Base-by-base conservation (phyloP, 2,797 vertebrate genomes). In the Hozukius guyotensis region DNA sequence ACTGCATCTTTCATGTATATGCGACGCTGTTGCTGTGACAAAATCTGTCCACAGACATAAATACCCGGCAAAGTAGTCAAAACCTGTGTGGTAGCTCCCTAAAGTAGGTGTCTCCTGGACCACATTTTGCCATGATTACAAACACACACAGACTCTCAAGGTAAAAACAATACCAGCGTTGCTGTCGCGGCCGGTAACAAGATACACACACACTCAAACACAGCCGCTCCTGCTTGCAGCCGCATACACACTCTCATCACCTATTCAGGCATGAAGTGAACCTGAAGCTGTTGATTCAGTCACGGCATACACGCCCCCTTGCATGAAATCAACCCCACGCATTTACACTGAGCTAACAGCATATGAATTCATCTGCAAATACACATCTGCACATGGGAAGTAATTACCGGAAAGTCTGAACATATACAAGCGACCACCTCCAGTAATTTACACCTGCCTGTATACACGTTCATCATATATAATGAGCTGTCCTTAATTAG, bases 401-500 rank as follows among this genome's bases (percentile, higher is more conserved):
- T 84, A 86, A 86, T 87, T 86, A 88, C 66, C 29, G 32, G 32
- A 49, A 36, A 60, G 27, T 68, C 46, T 66, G 71, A 80, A 68
- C 31, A 67, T 65, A 36, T n/a, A 63, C 63, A 53, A 42, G 60
- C 65, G 59, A 25, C 42, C 75, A 53, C 66, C 68, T 60, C 49
- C 46, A 68, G 38, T 78, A 34, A 83, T 83, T 84, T 67, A 84
- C 78, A 90, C 81, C 76, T 81, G 69, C 38, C 11, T 73, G 31
- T 61, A 16, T 42, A 70, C 61, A 61, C 8, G 16, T 32, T 62
- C 13, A 31, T 49, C 46, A 49, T 49, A 27, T 66, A 16, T 61
- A 18, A 80, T 81, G 49, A n/a, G 14, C 42, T 34, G 49, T 9
- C 29, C 31, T 53, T 81, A 74, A 83, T 81, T 73, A 83, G 42